A percentile compares a stretch with the other conserved stretches of the same genome.
Conservation (phyloP, 2,113 vertebrate species). For the Rhea pennata region DNA sequence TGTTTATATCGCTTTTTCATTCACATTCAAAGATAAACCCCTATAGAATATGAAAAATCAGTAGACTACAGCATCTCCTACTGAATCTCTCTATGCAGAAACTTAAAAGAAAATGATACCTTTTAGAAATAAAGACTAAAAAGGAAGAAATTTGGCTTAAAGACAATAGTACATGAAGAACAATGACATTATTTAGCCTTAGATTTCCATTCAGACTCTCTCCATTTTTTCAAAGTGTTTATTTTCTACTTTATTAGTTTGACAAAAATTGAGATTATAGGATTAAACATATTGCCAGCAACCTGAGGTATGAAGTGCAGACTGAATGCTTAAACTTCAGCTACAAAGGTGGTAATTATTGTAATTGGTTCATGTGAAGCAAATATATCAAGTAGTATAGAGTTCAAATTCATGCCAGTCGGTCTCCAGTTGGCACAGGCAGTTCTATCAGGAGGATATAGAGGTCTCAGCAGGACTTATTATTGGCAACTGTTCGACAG, state of each 20-base stretch:
- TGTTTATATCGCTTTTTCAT: not conserved
- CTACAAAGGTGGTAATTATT: conserved; percentile 60
- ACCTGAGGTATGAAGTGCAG: conserved; percentile 39
- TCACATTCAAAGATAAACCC: not conserved
- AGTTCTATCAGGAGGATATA: conserved; percentile 54
- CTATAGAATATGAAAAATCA: not conserved
- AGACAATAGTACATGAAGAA: not conserved
- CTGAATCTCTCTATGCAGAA: not conserved
- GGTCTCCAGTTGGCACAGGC: conserved; percentile 57
- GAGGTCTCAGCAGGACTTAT: conserved; percentile 64
- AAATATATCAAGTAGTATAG: conserved; percentile 29
- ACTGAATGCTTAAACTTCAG: not conserved
- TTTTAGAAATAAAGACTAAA: conserved; percentile 1
- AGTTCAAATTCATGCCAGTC: conserved; percentile 63
- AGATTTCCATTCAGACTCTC: not conserved
- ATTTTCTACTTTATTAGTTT: conserved; percentile 30
- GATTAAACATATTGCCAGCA: conserved; percentile 35
- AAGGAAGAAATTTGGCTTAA: not conserved
- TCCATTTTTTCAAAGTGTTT: conserved; percentile 3
- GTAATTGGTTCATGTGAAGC: conserved; percentile 58
- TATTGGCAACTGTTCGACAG: conserved; percentile 59
- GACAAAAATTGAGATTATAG: conserved; percentile 44
- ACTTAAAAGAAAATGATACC: not conserved
- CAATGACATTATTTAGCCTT: not conserved
- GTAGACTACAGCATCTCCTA: not conserved